A percentile compares a stretch with the other conserved stretches of the same genome.
phyloP scores from a whole-genome alignment of 2,797 vertebrate species.

The Brotula barbata region DNA sequence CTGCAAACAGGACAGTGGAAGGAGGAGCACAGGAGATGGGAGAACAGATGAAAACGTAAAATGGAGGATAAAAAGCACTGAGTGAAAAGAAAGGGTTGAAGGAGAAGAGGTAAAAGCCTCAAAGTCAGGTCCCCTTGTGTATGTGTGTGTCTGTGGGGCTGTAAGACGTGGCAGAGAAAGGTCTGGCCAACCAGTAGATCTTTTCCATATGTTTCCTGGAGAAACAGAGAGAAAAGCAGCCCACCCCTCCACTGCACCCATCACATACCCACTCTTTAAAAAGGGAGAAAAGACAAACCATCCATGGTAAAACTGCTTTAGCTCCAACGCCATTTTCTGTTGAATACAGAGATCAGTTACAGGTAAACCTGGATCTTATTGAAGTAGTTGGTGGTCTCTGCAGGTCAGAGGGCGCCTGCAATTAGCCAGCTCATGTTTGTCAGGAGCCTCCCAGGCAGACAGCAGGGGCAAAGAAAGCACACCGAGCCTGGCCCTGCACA shows the following conservation, averaged over 20 bases:
- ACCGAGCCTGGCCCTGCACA: not conserved
- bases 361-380: constrained; percentile 25
- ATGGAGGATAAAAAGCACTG: constrained; percentile 5
- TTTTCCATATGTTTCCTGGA: constrained; percentile 95
- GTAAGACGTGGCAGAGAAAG: constrained; percentile 89
- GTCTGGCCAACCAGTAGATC: constrained; percentile 86
- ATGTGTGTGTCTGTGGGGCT: constrained; percentile 33
- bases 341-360: constrained; percentile 22
- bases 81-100: constrained; percentile 25
- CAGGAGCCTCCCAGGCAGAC: constrained; percentile 31
- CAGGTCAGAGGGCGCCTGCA: constrained; percentile 35
- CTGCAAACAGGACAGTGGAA: too few relatives aligned
- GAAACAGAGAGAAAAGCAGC: constrained; percentile 51
- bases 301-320: not conserved
- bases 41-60: constrained; percentile 11
- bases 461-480: constrained; percentile 41
- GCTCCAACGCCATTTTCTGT: constrained; percentile 1
- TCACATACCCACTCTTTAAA: constrained; percentile 51
- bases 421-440: constrained; percentile 33
- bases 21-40: not conserved
- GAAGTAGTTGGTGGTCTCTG: constrained; percentile 40
- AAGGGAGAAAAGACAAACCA: constrained; percentile 48
- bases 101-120: constrained; percentile 41
- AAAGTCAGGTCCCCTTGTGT: constrained; percentile 17
- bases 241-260: constrained; percentile 70